Percentiles rank a stretch among this genome's conserved stretches.
Evolutionary conservation across 2,888 invertebrate species (phyloP).

Genomic region (Coecobrya sp.): DNA sequence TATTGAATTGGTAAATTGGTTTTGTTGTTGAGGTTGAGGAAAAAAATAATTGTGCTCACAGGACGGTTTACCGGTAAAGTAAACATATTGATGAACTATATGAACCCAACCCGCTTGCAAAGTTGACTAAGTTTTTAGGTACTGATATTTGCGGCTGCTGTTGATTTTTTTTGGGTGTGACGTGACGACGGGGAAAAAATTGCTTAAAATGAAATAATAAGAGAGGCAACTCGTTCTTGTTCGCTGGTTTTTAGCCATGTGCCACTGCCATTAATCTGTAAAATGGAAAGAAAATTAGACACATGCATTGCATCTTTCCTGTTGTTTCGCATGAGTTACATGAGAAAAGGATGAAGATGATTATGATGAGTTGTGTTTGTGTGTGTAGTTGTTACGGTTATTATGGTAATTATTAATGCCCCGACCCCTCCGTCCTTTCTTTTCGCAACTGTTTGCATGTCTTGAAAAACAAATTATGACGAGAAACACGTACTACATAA

Average conservation of each 20-base stretch:
- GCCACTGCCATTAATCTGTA: slow-evolving; percentile 75
- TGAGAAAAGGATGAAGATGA: slow-evolving; percentile 3
- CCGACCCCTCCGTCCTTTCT: background rate
- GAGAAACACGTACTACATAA: background rate
- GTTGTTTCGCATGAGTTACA: background rate
- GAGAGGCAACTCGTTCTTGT: slow-evolving; percentile 1
- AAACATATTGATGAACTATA: no score
- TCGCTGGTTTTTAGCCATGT: slow-evolving; percentile 42
- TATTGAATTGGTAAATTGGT: no score
- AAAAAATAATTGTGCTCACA: background rate
- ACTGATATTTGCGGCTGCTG: no score
- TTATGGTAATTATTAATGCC: slow-evolving; percentile 47
- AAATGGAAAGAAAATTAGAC: slow-evolving; percentile 15
- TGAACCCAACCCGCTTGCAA: background rate
- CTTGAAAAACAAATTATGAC: background rate
- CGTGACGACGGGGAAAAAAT: slow-evolving; percentile 30
- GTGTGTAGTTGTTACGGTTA: slow-evolving; percentile 35
- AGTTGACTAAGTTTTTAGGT: background rate
- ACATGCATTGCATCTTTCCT: background rate
- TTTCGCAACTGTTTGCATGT: background rate
- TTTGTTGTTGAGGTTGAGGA: background rate
- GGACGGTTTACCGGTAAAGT: no score
- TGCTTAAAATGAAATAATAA: background rate
- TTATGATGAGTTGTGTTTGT: slow-evolving; percentile 43
- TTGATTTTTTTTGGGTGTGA: slow-evolving; percentile 54